Percentiles rank a stretch among this genome's conserved stretches.
These are phyloP conservation scores for Stenopsyche tienmushanensis DNA, from an alignment of 1,140 invertebrate species.

Conservation along the genomic window DNA sequence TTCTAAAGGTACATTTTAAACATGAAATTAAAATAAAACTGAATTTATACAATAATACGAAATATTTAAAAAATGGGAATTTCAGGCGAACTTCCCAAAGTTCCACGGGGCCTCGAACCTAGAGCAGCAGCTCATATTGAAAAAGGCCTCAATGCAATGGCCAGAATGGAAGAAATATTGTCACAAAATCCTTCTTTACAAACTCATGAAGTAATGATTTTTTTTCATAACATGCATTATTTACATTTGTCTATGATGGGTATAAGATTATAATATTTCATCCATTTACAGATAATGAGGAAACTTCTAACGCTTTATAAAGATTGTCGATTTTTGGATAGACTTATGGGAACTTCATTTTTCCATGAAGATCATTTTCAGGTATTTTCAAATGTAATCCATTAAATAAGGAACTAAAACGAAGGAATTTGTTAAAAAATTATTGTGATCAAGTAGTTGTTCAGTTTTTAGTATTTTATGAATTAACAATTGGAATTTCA, in stretches of 20 bases:
- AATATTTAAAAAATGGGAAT: not conserved
- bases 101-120: constrained; percentile 56
- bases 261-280: constrained; percentile 17
- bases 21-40: not conserved
- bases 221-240: constrained; percentile 21
- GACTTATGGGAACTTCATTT: constrained; percentile 79
- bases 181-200: constrained; percentile 70
- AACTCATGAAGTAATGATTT: constrained; percentile 63
- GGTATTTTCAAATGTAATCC: constrained; percentile 44
- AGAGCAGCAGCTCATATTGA: constrained; percentile 73
- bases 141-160: constrained; percentile 71
- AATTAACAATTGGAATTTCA: no score
- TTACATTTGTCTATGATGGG: not conserved
- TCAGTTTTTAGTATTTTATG: no score
- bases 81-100: constrained; percentile 48
- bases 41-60: not conserved
- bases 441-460: no score
- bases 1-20: constrained; percentile 6
- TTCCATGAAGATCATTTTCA: constrained; percentile 79
- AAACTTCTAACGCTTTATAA: constrained; percentile 81
- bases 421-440: no score
- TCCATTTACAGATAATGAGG: constrained; percentile 63
- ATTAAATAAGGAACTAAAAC: no score
- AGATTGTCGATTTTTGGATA: constrained; percentile 82
- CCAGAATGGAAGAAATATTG: constrained; percentile 73